Evolutionary conservation across 2,113 vertebrate species (phyloP).

Genomic region (Ochotona curzoniae): DNA sequence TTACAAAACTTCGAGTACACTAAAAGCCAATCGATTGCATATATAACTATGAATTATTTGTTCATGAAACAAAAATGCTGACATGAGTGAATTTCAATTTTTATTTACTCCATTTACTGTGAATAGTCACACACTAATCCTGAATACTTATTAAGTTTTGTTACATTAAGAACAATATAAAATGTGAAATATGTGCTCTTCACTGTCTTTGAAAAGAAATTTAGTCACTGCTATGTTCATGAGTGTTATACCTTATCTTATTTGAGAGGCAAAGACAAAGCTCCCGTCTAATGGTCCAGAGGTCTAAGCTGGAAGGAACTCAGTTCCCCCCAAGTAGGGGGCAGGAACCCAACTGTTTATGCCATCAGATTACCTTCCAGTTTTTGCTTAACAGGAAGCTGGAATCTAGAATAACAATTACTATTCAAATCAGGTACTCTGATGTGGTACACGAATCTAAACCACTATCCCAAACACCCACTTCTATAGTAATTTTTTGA

Average conservation of each 20-base stretch:
- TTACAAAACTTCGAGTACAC: background rate
- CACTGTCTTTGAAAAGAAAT: background rate
- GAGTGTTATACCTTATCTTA: background rate
- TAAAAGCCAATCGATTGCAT: background rate
- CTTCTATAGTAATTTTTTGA: no score
- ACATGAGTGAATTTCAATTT: background rate
- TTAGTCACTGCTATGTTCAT: background rate
- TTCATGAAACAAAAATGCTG: background rate
- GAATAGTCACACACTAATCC: background rate
- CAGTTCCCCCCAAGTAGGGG: no score
- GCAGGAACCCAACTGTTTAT: no score
- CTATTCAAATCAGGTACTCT: no score
- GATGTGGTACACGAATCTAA: no score
- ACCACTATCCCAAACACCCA: no score
- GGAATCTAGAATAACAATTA: no score
- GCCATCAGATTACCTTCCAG: no score
- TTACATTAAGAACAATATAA: background rate
- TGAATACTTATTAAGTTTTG: background rate
- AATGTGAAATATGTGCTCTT: background rate
- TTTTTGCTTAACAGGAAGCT: no score
- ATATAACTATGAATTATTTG: background rate
- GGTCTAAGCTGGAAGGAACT: no score
- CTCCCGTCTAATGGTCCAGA: no score
- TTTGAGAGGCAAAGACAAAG: no score
- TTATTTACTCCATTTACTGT: background rate